A percentile compares a stretch with the other conserved stretches of the same genome.
Evolutionary conservation across 2,888 invertebrate genomes (phyloP).

Genomic region (Ethmia dodecea): DNA sequence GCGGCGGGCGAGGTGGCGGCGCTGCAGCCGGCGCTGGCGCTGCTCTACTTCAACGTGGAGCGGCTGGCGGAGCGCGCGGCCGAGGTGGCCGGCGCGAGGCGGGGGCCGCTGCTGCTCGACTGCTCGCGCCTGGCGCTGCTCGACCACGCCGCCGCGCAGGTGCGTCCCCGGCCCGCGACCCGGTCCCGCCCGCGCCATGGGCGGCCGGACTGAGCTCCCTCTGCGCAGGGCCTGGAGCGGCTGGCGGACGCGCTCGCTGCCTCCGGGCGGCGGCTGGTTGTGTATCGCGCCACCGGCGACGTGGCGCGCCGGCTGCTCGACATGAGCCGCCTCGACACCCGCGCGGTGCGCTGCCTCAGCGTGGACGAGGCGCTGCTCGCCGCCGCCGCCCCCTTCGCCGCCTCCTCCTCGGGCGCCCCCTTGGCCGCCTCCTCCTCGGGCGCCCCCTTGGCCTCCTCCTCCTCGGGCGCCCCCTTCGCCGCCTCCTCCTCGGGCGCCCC

Average conservation of each 20-base stretch:
- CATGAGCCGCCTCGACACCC: constrained; percentile 24
- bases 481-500: constrained; percentile 9
- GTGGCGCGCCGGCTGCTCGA: constrained; percentile 28
- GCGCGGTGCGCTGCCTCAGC: constrained; percentile 22
- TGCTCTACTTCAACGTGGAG: constrained; percentile 85
- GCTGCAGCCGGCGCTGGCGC: constrained; percentile 80
- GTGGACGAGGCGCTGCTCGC: constrained; percentile 19
- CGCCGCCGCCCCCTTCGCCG: constrained; percentile 7
- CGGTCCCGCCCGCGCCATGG: constrained; percentile 44
- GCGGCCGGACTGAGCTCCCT: constrained; percentile 19
- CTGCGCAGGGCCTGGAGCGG: constrained; percentile 74
- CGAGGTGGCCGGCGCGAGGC: constrained; percentile 43
- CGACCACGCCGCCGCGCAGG: constrained; percentile 67
- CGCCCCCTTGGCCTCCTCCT: constrained; percentile 7
- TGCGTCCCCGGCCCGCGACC: constrained; percentile 7
- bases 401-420: constrained; percentile 8
- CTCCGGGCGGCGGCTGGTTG: constrained; percentile 65
- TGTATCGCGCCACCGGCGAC: constrained; percentile 52
- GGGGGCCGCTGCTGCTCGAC: constrained; percentile 75
- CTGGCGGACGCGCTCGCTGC: constrained; percentile 74
- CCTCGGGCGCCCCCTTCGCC: constrained; percentile 7
- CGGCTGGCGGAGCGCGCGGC: constrained; percentile 74
- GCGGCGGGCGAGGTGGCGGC: constrained; percentile 17
- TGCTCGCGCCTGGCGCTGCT: constrained; percentile 79
- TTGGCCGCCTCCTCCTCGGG: constrained; percentile 9